Conservation (phyloP, 2,797 vertebrate species). For the Gymnoscopelus braueri region DNA sequence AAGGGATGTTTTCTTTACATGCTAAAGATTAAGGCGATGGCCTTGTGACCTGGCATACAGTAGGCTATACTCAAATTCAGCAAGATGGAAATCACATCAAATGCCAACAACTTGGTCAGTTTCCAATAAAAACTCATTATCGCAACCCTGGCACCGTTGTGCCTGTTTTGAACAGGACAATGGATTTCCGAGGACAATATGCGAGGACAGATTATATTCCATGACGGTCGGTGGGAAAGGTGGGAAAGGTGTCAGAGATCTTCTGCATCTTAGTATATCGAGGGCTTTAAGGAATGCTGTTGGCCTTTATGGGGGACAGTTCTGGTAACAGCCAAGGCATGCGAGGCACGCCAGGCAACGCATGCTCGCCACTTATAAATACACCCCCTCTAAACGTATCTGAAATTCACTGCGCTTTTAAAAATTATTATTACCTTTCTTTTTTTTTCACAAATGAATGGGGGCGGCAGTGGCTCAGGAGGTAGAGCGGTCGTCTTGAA, state of each 20-base stretch:
- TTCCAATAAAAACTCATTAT: constrained; percentile 6
- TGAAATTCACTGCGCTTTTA: constrained; percentile 51
- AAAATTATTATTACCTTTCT: background rate
- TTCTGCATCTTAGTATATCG: constrained; percentile 30
- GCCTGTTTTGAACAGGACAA: background rate
- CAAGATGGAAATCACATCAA: constrained; percentile 40
- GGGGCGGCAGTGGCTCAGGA: no score
- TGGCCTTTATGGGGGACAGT: constrained; percentile 64
- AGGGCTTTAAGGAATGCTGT: constrained; percentile 59
- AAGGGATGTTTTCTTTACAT: constrained; percentile 34
- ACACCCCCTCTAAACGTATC: constrained; percentile 67
- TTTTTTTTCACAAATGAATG: constrained; percentile 40
- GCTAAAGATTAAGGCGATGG: constrained; percentile 54
- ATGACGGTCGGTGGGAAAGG: background rate
- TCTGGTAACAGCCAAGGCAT: constrained; percentile 77
- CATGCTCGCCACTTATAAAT: constrained; percentile 79
- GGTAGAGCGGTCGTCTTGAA: no score
- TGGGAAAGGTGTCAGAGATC: background rate
- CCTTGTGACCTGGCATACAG: constrained; percentile 39
- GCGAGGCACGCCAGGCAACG: constrained; percentile 64
- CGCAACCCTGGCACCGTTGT: background rate
- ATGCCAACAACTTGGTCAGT: constrained; percentile 16
- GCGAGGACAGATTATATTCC: background rate
- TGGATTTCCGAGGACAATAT: background rate
- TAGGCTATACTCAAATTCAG: constrained; percentile 27